Evolutionary conservation across 2,797 vertebrate species (phyloP).

Genomic region (Myotis daubentonii): DNA sequence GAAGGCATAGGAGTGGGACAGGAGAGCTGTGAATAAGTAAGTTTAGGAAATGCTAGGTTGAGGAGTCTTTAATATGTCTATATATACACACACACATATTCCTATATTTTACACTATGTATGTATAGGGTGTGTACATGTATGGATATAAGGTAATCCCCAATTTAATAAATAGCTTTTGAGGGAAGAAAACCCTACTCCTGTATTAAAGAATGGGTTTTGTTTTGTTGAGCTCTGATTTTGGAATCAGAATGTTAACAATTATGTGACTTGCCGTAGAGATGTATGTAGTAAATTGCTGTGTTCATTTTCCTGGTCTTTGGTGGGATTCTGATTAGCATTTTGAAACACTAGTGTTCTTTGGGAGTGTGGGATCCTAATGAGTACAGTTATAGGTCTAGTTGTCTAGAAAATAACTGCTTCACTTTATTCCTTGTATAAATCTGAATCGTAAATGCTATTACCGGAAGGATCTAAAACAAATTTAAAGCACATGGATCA

Average conservation of each 20-base stretch:
- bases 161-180: background rate
- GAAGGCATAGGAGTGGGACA: background rate
- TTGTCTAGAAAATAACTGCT: background rate
- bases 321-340: background rate
- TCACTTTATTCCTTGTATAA: background rate
- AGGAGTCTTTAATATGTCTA: background rate
- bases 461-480: background rate
- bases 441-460: background rate
- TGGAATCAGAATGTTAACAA: background rate
- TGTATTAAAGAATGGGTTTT: background rate
- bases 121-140: background rate
- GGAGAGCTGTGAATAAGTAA: background rate
- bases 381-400: no score
- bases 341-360: background rate
- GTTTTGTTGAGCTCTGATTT: background rate
- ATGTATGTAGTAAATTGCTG: background rate
- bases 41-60: background rate
- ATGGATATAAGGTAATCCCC: background rate
- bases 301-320: background rate
- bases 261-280: background rate
- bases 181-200: background rate
- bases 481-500: background rate
- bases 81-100: no score
- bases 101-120: background rate
- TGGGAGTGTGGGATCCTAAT: background rate